Percentiles rank a stretch among this genome's conserved stretches.
Conservation (phyloP, 2,888 invertebrate genomes). For the Rhagophthalmus giganteus region DNA sequence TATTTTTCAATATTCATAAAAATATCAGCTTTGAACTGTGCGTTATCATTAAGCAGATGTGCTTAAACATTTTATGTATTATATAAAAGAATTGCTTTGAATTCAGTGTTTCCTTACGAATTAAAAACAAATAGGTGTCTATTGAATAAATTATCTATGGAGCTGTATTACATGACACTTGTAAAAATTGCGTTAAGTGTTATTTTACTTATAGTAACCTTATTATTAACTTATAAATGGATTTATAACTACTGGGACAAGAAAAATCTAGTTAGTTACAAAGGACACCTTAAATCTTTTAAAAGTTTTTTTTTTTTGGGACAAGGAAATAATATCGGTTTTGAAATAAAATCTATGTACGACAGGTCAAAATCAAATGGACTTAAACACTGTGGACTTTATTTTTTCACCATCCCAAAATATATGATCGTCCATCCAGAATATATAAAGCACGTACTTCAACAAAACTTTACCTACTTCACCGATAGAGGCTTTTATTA, state of each 20-base stretch:
- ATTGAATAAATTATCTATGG: neutral
- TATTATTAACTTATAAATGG: neutral
- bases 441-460: slow-evolving; percentile 53
- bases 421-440: slow-evolving; percentile 17
- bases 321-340: neutral
- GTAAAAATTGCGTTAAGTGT: neutral
- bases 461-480: slow-evolving; percentile 63
- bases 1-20: too few species aligned
- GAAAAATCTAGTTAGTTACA: neutral
- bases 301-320: neutral
- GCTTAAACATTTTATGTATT: too few species aligned
- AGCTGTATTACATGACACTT: neutral
- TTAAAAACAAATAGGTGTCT: too few species aligned
- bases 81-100: too few species aligned
- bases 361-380: slow-evolving; percentile 9
- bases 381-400: slow-evolving; percentile 18
- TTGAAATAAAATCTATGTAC: slow-evolving; percentile 3
- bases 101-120: too few species aligned
- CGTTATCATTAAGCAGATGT: too few species aligned
- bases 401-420: slow-evolving; percentile 8
- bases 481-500: slow-evolving; percentile 56
- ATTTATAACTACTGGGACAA: neutral
- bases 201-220: too few species aligned
- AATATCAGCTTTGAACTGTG: too few species aligned
- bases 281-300: neutral